Evolutionary conservation across 2,888 invertebrate species (phyloP), one percentile per base, ranked within the genome.

Genomic region (Elgonia sp.): DNA sequence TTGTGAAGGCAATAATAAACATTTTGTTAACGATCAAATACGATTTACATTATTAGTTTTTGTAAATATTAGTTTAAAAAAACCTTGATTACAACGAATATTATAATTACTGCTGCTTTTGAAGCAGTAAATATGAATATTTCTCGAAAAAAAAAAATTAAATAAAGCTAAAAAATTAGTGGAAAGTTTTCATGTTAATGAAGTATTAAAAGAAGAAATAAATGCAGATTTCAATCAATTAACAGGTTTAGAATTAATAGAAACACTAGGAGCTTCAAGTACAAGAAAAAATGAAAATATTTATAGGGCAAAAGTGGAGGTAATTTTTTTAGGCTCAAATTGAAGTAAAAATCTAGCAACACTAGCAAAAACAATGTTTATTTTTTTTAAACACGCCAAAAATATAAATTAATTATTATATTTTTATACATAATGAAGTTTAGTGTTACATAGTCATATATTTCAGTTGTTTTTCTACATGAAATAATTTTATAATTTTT

Each of bases 81-180:
- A n/a, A n/a, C n/a, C n/a, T n/a, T n/a, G n/a, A n/a, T n/a, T n/a
- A n/a, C 16, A 2, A 46, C 6, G 55, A 3, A 55, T 20, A 18
- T 55, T 55, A 18, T 55, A n/a, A 55, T 55, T 55, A 55, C n/a
- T 55, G 55, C 18, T n/a, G 55, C 55, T 55, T 55, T 55, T 55
- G 55, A 55, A 55, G 7, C 55, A n/a, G 55, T 55, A 14, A 55
- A 55, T n/a, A 55, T 7, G 20, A n/a, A 55, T 55, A 55, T 55
- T 55, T 55, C 12, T 55, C 55, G 55, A 18, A n/a, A 55, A n/a
- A 55, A n/a, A 55, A 55, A 55, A 5, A 9, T 18, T 55, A 55
- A 55, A 18, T 55, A 55, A 55, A 29, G 29, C 3, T 29, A 29
- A 29, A 29, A 29, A 29, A 29, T 29, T 29, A 29, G 29, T 29